Evolutionary conservation across 2,888 invertebrate species (phyloP).

Genomic region (Brachynemurus nebulosus): DNA sequence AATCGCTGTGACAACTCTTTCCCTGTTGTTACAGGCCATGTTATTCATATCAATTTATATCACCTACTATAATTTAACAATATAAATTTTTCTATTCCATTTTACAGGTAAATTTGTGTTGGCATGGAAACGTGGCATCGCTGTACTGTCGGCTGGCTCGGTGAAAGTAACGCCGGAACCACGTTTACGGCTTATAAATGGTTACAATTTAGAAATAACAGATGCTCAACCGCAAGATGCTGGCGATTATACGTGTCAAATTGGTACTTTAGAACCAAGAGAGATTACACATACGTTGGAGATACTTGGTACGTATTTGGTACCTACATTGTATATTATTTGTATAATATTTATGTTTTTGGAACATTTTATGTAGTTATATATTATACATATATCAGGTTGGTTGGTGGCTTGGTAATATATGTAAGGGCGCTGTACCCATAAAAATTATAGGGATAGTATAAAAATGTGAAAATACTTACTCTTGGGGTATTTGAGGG

Average conservation of each 20-base stretch:
- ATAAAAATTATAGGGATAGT: no score
- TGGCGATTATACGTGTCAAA: slow-evolving; percentile 53
- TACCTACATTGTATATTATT: neutral
- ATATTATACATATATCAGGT: neutral
- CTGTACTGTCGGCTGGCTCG: slow-evolving; percentile 47
- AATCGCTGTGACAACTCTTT: no score
- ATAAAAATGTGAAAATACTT: no score
- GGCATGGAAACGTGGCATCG: slow-evolving; percentile 51
- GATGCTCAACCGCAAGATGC: slow-evolving; percentile 49
- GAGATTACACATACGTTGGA: slow-evolving; percentile 53
- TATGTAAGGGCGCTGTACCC: neutral
- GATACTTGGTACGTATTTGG: slow-evolving; percentile 44
- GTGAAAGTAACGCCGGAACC: slow-evolving; percentile 51
- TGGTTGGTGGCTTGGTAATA: neutral
- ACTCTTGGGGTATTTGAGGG: no score
- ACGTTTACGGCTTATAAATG: slow-evolving; percentile 44
- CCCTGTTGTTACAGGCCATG: no score
- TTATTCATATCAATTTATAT: no score
- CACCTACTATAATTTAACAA: no score
- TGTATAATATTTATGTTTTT: neutral
- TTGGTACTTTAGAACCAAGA: slow-evolving; percentile 46
- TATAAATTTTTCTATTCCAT: no score
- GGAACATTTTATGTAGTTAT: no score
- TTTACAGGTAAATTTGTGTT: slow-evolving; percentile 42
- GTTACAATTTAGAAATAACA: slow-evolving; percentile 49